A percentile compares a stretch with the other conserved stretches of the same genome.
phyloP scores from a whole-genome alignment of 2,888 invertebrate species.

The Spisula subtruncata region DNA sequence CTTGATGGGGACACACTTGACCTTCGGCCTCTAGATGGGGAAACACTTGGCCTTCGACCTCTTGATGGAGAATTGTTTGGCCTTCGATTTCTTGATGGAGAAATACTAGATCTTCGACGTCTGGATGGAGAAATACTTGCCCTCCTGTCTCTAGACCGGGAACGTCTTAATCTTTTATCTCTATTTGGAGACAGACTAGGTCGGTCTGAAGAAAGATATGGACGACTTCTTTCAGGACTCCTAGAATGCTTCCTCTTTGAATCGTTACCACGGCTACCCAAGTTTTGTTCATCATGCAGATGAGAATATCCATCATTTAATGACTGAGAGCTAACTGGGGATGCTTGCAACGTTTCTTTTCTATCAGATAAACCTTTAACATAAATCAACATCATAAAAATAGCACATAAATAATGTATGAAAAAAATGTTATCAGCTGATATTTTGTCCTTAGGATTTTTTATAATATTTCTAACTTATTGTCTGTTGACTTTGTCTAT shows the following conservation, averaged over 20 bases:
- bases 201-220: not conserved
- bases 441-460: too few relatives aligned
- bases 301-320: not conserved
- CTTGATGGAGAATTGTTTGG: not conserved
- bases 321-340: not conserved
- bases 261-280: not conserved
- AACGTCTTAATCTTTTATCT: constrained; percentile 2
- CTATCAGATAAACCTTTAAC: not conserved
- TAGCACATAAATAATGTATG: too few relatives aligned
- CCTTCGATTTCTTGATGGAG: not conserved
- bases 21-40: not conserved
- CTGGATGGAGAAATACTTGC: not conserved
- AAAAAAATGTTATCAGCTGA: too few relatives aligned
- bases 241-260: constrained; percentile 10
- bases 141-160: not conserved
- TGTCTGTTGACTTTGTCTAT: too few relatives aligned
- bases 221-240: constrained; percentile 11
- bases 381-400: not conserved
- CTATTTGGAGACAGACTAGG: not conserved
- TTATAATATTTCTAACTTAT: too few relatives aligned
- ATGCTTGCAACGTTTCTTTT: not conserved
- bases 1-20: constrained; percentile 26
- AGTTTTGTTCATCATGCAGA: not conserved
- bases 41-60: constrained; percentile 1
- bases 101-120: not conserved